A percentile compares a stretch with the other conserved stretches of the same genome.
Evolutionary conservation across 2,113 vertebrate species (phyloP).

Genomic region (Siniperca knerii): DNA sequence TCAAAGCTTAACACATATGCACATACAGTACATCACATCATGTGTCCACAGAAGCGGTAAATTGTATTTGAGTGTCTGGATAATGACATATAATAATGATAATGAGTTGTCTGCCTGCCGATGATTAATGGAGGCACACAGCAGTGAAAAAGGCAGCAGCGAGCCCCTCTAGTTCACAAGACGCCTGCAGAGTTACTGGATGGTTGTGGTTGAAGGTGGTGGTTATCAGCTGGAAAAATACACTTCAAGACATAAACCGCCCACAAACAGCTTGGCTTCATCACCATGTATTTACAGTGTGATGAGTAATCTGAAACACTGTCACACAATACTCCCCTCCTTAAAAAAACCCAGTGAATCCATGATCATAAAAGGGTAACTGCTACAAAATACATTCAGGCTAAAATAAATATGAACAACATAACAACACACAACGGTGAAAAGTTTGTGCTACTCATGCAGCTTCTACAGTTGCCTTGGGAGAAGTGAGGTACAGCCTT

Average conservation of each 20-base stretch:
- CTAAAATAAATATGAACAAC: conserved; percentile 11
- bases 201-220: conserved; percentile 20
- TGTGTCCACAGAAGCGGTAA: conserved; percentile 9
- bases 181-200: conserved; percentile 7
- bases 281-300: conserved; percentile 30
- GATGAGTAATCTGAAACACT: conserved; percentile 9
- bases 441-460: not conserved
- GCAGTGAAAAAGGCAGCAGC: conserved; percentile 3
- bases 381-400: not conserved
- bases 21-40: not conserved
- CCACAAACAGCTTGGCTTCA: conserved; percentile 19
- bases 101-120: conserved; percentile 17
- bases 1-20: not conserved
- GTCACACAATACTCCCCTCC: not conserved
- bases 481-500: conserved; percentile 3
- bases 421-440: not conserved
- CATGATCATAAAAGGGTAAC: not conserved
- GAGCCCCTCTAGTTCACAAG: not conserved
- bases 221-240: conserved; percentile 48
- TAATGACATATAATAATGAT: not conserved
- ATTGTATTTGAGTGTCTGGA: conserved; percentile 25
- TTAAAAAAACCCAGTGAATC: not conserved
- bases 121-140: conserved; percentile 36
- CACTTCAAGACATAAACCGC: conserved; percentile 8
- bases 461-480: not conserved